These are phyloP conservation scores for Daboia siamensis DNA, from an alignment of 2,113 vertebrate genomes.

Conservation along the genomic window DNA sequence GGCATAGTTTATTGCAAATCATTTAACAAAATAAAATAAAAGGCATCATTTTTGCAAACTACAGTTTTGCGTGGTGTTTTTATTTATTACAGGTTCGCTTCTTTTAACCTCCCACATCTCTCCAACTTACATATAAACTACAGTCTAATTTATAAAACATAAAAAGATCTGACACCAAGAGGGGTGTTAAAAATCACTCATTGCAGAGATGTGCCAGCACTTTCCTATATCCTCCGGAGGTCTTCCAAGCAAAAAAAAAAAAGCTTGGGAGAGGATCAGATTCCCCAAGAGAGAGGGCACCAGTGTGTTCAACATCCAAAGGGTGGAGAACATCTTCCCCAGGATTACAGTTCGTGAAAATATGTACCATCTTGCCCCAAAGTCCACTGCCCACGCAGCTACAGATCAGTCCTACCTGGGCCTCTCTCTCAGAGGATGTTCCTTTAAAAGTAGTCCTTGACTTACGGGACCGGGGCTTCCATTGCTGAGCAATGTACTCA, in stretches of 20 bases:
- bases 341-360: neutral
- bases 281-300: conserved; percentile 67
- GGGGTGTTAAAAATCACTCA: conserved; percentile 58
- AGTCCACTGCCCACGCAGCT: neutral
- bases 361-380: neutral
- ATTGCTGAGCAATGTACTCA: neutral
- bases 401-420: neutral
- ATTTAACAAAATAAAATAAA: conserved; percentile 75
- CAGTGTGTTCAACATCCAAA: conserved; percentile 30
- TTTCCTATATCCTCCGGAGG: conserved; percentile 51
- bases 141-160: conserved; percentile 78
- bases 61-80: conserved; percentile 76
- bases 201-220: conserved; percentile 45
- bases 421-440: neutral
- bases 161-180: conserved; percentile 65
- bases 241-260: neutral
- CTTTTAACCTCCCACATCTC: conserved; percentile 19
- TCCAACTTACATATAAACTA: conserved; percentile 71
- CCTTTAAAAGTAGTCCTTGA: neutral
- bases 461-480: neutral
- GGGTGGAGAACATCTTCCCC: neutral
- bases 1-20: conserved; percentile 87
- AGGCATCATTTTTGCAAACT: conserved; percentile 78
- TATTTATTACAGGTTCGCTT: conserved; percentile 59
- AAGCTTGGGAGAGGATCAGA: conserved; percentile 49